Evolutionary conservation across 92 coral and sea anemone species (phyloP), one percentile per base, ranked within the genome.

Genomic region (Heliopora coerulea): DNA sequence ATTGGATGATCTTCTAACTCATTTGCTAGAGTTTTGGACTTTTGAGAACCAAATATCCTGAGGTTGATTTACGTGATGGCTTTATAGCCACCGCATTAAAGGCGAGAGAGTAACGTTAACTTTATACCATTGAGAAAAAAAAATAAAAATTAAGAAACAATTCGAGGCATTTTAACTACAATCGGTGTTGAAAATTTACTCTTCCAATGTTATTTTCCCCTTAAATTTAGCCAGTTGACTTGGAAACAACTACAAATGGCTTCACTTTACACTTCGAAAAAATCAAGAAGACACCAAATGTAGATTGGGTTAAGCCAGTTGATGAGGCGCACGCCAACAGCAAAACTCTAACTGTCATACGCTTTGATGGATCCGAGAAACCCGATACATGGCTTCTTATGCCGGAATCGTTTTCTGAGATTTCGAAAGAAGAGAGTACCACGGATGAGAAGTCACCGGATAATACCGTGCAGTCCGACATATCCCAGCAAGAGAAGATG

Each of bases 221-320:
- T 63, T 37, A 1, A 63, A 63, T 39, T 9, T 30, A 63, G 70
- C 70, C 70, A 11, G 23, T 66, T 32, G 56, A 66, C 34, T 3
- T 66, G 33, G 73, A 66, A 66, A n/a, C 73, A 6, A 54, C 34
- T 5, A 23, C 57, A 13, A 21, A 46, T 23, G 11, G 56, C 73
- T 66, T 66, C 57, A 20, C 23, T 0, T 21, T 10, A 11, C 73
- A 66, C 33, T 66, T 66, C 58, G 31, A 66, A 41, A 19, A 66
- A 66, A 57, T 66, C 1, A 66, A 66, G 27, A 23, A 18, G 35
- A n/a, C 73, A n/a, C 73, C 73, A 0, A 32, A 18, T 3, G 21
- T 35, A 0, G 73, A 66, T 3, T 66, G 73, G 73, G 56, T 66
- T 7, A 32, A 44, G 19, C 18, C 46, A 20, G n/a, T 10, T 8